These are phyloP conservation scores for Rhyacophila evoluta DNA, from an alignment of 2,888 invertebrate genomes.

Conservation along the genomic window DNA sequence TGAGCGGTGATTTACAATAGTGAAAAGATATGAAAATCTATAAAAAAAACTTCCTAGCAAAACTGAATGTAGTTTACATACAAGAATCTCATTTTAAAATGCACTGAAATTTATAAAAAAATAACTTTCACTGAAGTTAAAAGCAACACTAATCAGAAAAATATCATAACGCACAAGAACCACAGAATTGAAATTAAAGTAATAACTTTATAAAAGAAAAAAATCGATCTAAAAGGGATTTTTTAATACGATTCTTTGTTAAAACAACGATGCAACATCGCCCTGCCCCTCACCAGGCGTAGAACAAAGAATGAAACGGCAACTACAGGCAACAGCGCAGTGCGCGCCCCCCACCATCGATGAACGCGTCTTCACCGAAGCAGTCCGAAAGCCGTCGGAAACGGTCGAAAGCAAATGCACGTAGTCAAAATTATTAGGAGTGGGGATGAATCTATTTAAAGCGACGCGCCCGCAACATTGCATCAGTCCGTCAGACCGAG, in stretches of 20 bases:
- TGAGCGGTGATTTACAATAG: too few relatives aligned
- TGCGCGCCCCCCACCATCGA: conserved; percentile 58
- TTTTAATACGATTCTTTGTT: conserved; percentile 16
- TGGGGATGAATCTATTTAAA: conserved; percentile 67
- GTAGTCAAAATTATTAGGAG: conserved; percentile 61
- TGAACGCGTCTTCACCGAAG: conserved; percentile 57
- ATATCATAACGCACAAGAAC: not conserved
- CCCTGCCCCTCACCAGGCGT: conserved; percentile 54
- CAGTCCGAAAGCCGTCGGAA: conserved; percentile 26
- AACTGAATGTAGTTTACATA: too few relatives aligned
- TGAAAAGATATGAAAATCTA: too few relatives aligned
- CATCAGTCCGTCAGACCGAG: conserved; percentile 68
- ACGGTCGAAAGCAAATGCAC: conserved; percentile 59
- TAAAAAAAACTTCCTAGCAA: too few relatives aligned
- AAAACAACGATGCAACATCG: conserved; percentile 42
- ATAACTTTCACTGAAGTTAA: not conserved
- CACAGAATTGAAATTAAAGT: not conserved
- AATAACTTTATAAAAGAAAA: conserved; percentile 5
- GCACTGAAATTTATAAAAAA: not conserved
- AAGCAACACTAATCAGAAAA: not conserved
- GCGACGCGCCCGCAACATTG: conserved; percentile 60
- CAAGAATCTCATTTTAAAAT: not conserved
- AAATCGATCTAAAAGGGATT: not conserved
- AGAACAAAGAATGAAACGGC: conserved; percentile 63
- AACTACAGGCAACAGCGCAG: conserved; percentile 58